A percentile compares a stretch with the other conserved stretches of the same genome.
Evolutionary conservation across 1,140 invertebrate genomes (phyloP).

Genomic region (Penaeus japonicus): DNA sequence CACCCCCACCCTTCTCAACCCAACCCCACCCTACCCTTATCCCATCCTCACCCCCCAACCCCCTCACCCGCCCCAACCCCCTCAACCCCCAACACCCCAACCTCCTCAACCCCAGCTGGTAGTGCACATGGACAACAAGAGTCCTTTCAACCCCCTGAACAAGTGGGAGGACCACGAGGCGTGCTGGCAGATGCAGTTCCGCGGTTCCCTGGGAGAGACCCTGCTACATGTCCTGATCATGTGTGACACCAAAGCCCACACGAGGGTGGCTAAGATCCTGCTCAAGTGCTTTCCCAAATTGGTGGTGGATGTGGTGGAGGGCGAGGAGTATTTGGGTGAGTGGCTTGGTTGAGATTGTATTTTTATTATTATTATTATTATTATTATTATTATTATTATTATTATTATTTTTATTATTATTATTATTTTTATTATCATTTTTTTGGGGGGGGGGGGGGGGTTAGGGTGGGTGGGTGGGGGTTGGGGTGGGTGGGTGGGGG

Average conservation of each 20-base stretch:
- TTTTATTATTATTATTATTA: too few relatives aligned
- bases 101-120: slow-evolving; percentile 69
- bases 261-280: slow-evolving; percentile 84
- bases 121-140: slow-evolving; percentile 82
- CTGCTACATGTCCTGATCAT: slow-evolving; percentile 94
- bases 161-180: slow-evolving; percentile 90
- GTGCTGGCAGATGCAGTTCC: slow-evolving; percentile 96
- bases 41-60: too few relatives aligned
- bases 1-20: too few relatives aligned
- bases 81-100: too few relatives aligned
- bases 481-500: not conserved
- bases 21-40: too few relatives aligned
- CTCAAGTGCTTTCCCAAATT: slow-evolving; percentile 91
- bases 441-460: not conserved
- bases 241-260: slow-evolving; percentile 88
- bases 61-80: too few relatives aligned
- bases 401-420: too few relatives aligned
- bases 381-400: too few relatives aligned
- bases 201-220: slow-evolving; percentile 93
- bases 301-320: slow-evolving; percentile 93
- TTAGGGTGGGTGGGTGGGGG: too few relatives aligned
- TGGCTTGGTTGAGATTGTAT: too few relatives aligned
- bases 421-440: too few relatives aligned
- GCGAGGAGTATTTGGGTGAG: slow-evolving; percentile 93
- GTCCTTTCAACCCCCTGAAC: slow-evolving; percentile 81